Conservation (phyloP, 2,797 vertebrate species). For the Danio choprae region DNA sequence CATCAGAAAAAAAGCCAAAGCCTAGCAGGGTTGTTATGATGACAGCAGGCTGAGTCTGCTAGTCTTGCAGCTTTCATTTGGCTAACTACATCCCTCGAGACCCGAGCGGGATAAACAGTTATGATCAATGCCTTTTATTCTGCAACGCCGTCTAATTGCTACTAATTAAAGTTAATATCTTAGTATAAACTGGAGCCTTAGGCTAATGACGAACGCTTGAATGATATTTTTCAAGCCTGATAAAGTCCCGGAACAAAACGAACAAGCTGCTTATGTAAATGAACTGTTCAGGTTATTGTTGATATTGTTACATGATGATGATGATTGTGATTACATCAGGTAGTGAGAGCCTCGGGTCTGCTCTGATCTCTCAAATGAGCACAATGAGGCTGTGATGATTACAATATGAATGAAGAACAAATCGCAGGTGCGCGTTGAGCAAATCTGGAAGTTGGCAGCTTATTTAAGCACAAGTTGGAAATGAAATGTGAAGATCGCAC, state of each 20-base stretch:
- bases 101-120: constrained; percentile 11
- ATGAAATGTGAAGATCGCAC: constrained; percentile 27
- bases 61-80: constrained; percentile 38
- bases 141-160: constrained; percentile 28
- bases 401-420: not conserved
- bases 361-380: not conserved
- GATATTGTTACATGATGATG: constrained; percentile 6
- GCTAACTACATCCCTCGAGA: constrained; percentile 43
- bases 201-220: constrained; percentile 32
- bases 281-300: constrained; percentile 20
- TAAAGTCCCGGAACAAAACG: constrained; percentile 26
- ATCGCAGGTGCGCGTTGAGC: not conserved
- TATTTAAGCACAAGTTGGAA: not conserved
- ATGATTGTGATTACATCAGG: constrained; percentile 20
- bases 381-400: constrained; percentile 4
- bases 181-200: constrained; percentile 36
- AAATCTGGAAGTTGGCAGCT: not conserved
- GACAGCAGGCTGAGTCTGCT: constrained; percentile 30
- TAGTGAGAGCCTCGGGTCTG: not conserved
- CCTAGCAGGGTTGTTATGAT: constrained; percentile 38
- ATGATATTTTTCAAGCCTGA: constrained; percentile 9
- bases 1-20: constrained; percentile 26
- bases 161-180: constrained; percentile 50
- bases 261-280: constrained; percentile 34
- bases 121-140: constrained; percentile 32